Base-by-base conservation (phyloP, 2,797 vertebrate genomes). In the Pseudotriccus pelzelni region DNA sequence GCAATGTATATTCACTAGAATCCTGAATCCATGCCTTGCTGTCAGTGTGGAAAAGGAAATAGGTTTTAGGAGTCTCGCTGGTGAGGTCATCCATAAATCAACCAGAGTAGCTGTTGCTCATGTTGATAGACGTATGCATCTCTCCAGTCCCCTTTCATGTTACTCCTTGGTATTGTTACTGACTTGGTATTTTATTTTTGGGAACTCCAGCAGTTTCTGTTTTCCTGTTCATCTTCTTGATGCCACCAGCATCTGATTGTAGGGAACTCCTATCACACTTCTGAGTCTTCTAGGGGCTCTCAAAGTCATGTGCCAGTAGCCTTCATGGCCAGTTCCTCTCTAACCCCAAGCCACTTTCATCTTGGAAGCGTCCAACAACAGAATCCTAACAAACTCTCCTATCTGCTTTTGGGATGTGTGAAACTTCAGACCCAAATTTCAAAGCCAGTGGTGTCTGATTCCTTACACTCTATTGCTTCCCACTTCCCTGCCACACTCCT, bases 381-480 rank as follows among this genome's bases (percentile, higher is more conserved):
- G 34, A 34, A 17, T 32, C 28, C 7, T 58, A 34, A 55, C 24
- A 76, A 82, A 76, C 15, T 30, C 25, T 15, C 36, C 32, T 11
- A 22, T 62, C 30, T 81, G 10, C 24, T 67, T 66, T 4, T 27
- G 28, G 37, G n/a, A 69, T 5, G n/a, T 22, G n/a, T 23, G 14
- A 50, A 66, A 55, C 12, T 72, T 90, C 41, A 77, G 52, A 67
- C 5, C 3, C 30, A 56, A 17, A 44, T 44, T 75, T 56, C 34
- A 64, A 77, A 86, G 69, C 24, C 19, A 28, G 20, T 6, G 23
- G 12, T 62, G 22, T 47, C 58, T 4, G 27, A 58, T 73, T 75
- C n/a, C 27, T 76, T 63, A 43, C 0, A 2, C 19, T 69, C 14
- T 43, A 44, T 10, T 0, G 0, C 3, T 79, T 44, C 5, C 28